Percentiles rank a stretch among this genome's conserved stretches.
Conservation (phyloP, 1,140 invertebrate genomes). For the Magallana gigas region DNA sequence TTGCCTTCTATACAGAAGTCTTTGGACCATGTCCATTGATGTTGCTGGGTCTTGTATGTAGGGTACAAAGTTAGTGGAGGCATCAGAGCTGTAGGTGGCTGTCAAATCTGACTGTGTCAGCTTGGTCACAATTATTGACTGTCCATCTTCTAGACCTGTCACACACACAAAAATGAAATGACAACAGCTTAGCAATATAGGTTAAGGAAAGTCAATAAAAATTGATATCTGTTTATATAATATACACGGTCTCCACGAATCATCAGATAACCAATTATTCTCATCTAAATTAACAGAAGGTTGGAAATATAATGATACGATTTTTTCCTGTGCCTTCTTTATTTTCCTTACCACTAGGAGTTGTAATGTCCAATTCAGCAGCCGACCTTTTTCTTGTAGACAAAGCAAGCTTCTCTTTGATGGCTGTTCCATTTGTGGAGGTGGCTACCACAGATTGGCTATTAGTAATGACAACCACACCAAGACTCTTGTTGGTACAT, state of each 20-base stretch:
- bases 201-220: background rate
- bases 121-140: constrained; percentile 48
- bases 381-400: constrained; percentile 16
- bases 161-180: background rate
- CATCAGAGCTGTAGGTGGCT: constrained; percentile 54
- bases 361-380: constrained; percentile 7
- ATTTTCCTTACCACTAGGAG: constrained; percentile 41
- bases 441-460: constrained; percentile 39
- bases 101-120: constrained; percentile 48
- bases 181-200: background rate
- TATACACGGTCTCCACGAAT: too few relatives aligned
- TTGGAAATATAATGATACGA: background rate
- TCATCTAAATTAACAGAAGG: background rate
- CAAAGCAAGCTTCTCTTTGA: constrained; percentile 34
- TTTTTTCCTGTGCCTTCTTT: background rate
- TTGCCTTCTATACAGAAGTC: constrained; percentile 49
- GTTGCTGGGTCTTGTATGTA: constrained; percentile 54
- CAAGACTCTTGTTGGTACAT: constrained; percentile 54
- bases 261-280: background rate
- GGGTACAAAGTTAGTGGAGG: constrained; percentile 58
- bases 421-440: constrained; percentile 42
- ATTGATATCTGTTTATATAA: background rate
- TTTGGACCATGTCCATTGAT: constrained; percentile 51
- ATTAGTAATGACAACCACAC: constrained; percentile 29
- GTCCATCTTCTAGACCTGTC: constrained; percentile 53